Conservation (phyloP, 2,888 invertebrate species). For the Pollenia amentaria region DNA sequence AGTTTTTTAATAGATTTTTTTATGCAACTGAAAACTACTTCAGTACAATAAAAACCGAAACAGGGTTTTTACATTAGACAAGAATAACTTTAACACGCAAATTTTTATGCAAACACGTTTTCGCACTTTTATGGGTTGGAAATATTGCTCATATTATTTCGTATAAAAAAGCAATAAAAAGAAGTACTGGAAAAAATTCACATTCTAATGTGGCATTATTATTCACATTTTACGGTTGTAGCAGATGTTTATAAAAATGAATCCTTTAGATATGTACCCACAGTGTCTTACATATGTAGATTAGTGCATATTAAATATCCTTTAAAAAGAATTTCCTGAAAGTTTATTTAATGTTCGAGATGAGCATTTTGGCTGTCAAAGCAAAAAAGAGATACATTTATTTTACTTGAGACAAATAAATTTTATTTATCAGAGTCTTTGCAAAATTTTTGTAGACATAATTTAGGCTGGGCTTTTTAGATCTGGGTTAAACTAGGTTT, state of each 20-base stretch:
- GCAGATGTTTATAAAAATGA: constrained; percentile 33
- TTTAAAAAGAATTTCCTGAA: no score
- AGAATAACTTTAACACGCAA: not conserved
- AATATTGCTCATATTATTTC: constrained; percentile 1
- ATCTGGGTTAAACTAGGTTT: no score
- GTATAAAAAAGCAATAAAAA: not conserved
- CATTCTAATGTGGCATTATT: constrained; percentile 29
- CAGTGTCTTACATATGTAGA: no score
- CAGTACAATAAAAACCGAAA: not conserved
- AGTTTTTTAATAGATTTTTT: constrained; percentile 9
- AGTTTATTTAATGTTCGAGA: no score
- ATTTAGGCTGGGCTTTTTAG: no score
- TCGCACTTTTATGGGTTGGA: not conserved
- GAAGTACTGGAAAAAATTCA: not conserved
- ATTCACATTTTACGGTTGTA: constrained; percentile 33
- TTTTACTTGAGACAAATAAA: no score
- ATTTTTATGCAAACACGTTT: not conserved
- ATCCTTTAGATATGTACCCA: no score
- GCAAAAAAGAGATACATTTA: no score
- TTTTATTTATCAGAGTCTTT: no score
- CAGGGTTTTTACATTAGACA: constrained; percentile 24
- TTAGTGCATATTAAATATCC: no score
- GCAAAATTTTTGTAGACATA: no score
- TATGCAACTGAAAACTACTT: not conserved
- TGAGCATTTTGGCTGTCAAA: no score